These are phyloP conservation scores for Halisarca cf. caerulea DNA, from an alignment of 37 sponge, comb jelly and placozoan species.

Conservation along the genomic window DNA sequence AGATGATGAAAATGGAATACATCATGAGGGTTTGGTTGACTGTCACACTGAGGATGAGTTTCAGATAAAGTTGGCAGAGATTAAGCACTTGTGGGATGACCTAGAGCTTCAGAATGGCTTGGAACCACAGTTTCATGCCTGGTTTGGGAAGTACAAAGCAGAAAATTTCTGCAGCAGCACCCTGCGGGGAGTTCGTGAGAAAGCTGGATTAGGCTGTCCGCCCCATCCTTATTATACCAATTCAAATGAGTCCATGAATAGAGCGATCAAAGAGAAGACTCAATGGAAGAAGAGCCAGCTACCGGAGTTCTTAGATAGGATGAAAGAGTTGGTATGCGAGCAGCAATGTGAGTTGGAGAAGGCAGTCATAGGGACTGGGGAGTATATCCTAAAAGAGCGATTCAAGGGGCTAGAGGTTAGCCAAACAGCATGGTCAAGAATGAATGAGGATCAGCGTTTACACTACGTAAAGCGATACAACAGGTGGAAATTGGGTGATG, in stretches of 20 bases:
- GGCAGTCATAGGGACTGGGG: background rate
- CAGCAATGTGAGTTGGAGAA: background rate
- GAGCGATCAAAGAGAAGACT: background rate
- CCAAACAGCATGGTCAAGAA: background rate
- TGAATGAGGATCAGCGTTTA: background rate
- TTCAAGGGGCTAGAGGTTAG: background rate
- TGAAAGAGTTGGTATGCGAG: background rate
- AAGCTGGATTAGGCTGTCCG: background rate
- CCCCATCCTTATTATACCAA: background rate
- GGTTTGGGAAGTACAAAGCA: background rate
- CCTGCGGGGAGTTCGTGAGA: background rate
- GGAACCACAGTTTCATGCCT: background rate
- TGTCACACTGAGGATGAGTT: too few species aligned
- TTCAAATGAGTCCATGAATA: background rate
- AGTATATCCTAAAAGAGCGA: background rate
- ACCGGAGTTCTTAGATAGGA: conserved; percentile 26
- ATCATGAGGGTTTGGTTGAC: too few species aligned
- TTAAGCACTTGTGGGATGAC: background rate
- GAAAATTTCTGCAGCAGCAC: background rate
- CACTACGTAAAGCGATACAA: background rate
- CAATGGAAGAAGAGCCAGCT: conserved; percentile 11
- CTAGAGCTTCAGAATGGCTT: background rate
- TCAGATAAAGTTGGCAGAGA: background rate
- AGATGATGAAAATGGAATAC: background rate
- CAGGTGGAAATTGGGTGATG: too few species aligned